Evolutionary conservation across 2,113 vertebrate genomes (phyloP), one percentile per base, ranked within the genome.

Genomic region (Rhea americana): DNA sequence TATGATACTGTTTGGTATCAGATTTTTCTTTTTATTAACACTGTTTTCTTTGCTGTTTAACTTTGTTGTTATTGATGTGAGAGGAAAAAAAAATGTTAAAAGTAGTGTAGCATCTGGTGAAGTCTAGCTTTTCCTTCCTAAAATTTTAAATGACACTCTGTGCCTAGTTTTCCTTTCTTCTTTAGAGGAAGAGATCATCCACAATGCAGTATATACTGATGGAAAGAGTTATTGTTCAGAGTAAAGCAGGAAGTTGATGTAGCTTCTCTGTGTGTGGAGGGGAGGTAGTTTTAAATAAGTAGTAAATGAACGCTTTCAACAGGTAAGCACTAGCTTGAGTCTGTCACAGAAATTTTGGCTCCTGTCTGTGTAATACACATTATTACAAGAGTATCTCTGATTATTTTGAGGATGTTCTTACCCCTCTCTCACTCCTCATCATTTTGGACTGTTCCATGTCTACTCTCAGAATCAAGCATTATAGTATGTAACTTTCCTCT

Each of bases 141-240:
- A 74, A 39, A 19, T 13, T 32, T 8, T 7, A 2, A 0, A 2
- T 48, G 56, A 26, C 16, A 0, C 41, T 91, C 13, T 10, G 6
- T 59, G 35, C 41, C 65, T 39, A 11, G 35, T 25, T 53, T 53
- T 85, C 11, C 0, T 55, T 55, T 66, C 61, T 22, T 19, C 6
- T 75, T 51, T 61, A 66, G 41, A 58, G 77, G 19, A 79, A 13
- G 18, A 78, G 32, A 13, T 63, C 13, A 5, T 35, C 9, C 6
- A 0, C 5, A 1, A 0, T 5, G 19, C 6, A 50, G 12, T 47
- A 50, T 16, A 4, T 2, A 0, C 25, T 68, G 55, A 19, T 20
- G 48, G 21, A 15, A 41, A 63, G 1, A 13, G 37, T 8, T 48
- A 5, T 12, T 48, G 19, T 24, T 43, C 9, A 22, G 79, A 59